Evolutionary conservation across 2,888 invertebrate genomes (phyloP).

Genomic region (Ormyrus nitidulus): DNA sequence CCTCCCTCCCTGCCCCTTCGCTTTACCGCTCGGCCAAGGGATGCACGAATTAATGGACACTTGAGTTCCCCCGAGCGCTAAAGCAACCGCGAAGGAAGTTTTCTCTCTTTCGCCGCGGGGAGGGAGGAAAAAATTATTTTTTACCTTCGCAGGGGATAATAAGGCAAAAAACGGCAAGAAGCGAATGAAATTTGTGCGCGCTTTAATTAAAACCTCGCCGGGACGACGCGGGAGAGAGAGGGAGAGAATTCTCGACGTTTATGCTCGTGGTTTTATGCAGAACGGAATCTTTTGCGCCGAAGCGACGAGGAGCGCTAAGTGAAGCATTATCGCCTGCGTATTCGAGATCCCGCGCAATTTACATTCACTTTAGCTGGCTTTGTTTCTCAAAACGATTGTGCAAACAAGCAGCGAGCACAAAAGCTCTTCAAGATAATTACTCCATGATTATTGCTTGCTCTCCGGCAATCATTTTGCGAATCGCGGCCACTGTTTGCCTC

Average conservation of each 20-base stretch:
- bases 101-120: background rate
- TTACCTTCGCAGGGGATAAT: slow-evolving; percentile 7
- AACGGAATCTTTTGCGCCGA: slow-evolving; percentile 13
- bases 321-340: slow-evolving; percentile 31
- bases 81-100: slow-evolving; percentile 15
- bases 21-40: background rate
- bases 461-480: background rate
- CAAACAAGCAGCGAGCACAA: background rate
- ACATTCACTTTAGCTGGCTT: slow-evolving; percentile 22
- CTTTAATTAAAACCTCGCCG: slow-evolving; percentile 48
- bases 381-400: slow-evolving; percentile 13
- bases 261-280: background rate
- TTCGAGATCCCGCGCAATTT: slow-evolving; percentile 22
- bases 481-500: too few relatives aligned
- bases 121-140: slow-evolving; percentile 18
- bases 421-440: slow-evolving; percentile 19
- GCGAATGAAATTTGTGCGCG: slow-evolving; percentile 46
- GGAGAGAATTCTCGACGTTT: background rate
- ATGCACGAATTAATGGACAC: slow-evolving; percentile 43
- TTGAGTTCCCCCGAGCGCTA: background rate
- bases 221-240: background rate
- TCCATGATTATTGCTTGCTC: background rate
- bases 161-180: slow-evolving; percentile 2
- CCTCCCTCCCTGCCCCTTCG: background rate
- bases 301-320: slow-evolving; percentile 26